phyloP scores from a whole-genome alignment of 2,113 vertebrate species.

The Psophia crepitans region DNA sequence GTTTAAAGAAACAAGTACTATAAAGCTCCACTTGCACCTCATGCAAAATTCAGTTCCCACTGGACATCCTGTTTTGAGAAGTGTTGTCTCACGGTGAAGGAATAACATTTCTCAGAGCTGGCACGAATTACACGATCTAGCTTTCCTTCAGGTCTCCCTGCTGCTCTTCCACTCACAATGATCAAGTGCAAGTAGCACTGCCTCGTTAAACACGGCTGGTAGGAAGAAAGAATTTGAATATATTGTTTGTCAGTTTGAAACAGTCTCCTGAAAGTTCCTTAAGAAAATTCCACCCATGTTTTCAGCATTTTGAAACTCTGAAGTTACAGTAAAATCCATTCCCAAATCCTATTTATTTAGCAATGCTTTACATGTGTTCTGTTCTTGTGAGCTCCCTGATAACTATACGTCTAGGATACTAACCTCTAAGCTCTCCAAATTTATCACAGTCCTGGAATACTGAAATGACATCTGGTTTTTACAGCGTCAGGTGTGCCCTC shows the following conservation, averaged over 20 bases:
- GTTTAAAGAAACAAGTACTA: background rate
- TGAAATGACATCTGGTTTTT: slow-evolving; percentile 46
- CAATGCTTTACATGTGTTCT: background rate
- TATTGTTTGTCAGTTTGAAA: background rate
- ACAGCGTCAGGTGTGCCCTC: slow-evolving; percentile 55
- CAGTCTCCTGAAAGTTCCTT: background rate
- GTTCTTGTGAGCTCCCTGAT: background rate
- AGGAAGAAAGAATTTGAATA: background rate
- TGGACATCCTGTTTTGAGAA: background rate
- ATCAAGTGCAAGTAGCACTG: background rate
- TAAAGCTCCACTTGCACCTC: background rate
- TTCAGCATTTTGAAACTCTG: background rate
- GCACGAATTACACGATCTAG: background rate
- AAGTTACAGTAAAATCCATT: background rate
- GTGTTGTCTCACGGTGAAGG: background rate
- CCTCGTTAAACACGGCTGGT: background rate
- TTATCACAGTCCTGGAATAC: background rate
- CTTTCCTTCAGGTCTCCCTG: background rate
- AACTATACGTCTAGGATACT: background rate
- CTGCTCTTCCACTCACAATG: background rate
- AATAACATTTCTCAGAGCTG: background rate
- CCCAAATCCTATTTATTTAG: background rate
- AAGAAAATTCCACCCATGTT: background rate
- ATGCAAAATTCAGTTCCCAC: background rate
- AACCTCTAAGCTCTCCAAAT: background rate